Conservation (phyloP, 2,113 vertebrate species). For the Falco punctatus region DNA sequence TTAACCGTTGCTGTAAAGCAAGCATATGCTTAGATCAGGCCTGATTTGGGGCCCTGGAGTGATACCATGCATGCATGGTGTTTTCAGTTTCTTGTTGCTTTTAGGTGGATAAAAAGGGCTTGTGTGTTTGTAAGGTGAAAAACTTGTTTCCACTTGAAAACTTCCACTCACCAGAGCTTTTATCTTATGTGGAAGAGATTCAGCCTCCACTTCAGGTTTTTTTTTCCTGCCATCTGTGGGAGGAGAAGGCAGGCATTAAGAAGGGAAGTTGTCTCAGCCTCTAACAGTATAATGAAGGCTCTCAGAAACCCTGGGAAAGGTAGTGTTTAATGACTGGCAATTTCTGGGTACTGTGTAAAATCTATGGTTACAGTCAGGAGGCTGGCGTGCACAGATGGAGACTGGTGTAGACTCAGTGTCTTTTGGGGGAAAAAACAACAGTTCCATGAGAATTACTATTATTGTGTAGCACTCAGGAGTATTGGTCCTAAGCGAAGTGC, state of each 20-base stretch:
- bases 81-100: not conserved
- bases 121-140: not conserved
- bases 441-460: not conserved
- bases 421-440: not conserved
- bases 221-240: not conserved
- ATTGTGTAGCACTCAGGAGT: not conserved
- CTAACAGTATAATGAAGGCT: not conserved
- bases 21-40: not conserved
- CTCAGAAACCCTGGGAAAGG: not conserved
- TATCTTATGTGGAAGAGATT: accelerated
- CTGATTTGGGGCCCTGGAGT: not conserved
- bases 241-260: not conserved
- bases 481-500: not conserved
- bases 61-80: not conserved
- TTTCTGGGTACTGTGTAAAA: not conserved
- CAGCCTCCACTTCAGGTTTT: not conserved
- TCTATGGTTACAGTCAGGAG: not conserved
- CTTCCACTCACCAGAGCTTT: not conserved
- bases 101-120: not conserved
- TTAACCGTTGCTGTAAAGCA: not conserved
- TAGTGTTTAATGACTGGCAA: not conserved
- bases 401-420: not conserved
- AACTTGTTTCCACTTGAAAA: not conserved
- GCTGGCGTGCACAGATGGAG: not conserved
- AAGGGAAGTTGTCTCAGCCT: not conserved